Evolutionary conservation across 2,113 vertebrate species (phyloP).

Genomic region (Motacilla tschutschensis): DNA sequence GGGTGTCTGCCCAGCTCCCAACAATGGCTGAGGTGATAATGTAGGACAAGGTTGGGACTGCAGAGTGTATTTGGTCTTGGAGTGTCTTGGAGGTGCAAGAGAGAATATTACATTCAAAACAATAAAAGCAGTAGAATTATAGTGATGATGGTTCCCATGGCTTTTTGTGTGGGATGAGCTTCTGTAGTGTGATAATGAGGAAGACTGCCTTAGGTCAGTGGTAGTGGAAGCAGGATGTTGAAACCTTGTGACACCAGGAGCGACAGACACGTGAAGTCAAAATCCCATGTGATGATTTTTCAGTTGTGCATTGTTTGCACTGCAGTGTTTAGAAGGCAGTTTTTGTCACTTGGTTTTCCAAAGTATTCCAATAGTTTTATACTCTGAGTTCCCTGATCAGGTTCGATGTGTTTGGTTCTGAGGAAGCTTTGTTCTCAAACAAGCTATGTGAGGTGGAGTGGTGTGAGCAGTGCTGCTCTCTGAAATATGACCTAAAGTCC

Average conservation of each 20-base stretch:
- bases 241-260: background rate
- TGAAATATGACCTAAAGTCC: background rate
- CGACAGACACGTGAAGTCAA: background rate
- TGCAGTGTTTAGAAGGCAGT: background rate
- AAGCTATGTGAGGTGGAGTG: background rate
- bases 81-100: background rate
- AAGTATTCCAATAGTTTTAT: background rate
- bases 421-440: background rate
- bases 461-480: background rate
- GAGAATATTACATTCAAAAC: background rate
- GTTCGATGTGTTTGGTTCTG: background rate
- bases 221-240: background rate
- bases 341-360: background rate
- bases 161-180: background rate
- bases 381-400: background rate
- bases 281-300: background rate
- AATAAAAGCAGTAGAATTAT: background rate
- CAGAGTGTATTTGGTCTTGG: background rate
- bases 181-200: background rate
- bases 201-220: background rate
- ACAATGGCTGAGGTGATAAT: rapidly evolving
- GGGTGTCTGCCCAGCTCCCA: background rate
- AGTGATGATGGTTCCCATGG: background rate
- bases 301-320: background rate
- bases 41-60: background rate